phyloP scores from a whole-genome alignment of 2,888 invertebrate species.

The Caenorhabditis angaria region DNA sequence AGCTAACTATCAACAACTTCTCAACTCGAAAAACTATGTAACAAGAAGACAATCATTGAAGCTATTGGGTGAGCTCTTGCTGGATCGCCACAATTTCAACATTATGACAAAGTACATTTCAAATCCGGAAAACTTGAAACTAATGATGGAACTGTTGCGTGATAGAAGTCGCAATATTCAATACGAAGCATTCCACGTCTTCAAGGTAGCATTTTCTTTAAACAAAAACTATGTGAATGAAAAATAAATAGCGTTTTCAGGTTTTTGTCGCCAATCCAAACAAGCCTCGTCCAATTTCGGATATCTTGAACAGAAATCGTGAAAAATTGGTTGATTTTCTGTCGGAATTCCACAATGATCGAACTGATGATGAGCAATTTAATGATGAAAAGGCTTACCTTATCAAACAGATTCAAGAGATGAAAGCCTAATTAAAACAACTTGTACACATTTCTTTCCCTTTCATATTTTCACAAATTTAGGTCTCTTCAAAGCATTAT shows the following conservation, averaged over 20 bases:
- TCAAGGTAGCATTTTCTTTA: slow-evolving; percentile 85
- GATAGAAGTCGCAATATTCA: slow-evolving; percentile 99
- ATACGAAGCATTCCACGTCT: slow-evolving; percentile 99
- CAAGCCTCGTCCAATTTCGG: slow-evolving; percentile 98
- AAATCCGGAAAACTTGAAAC: slow-evolving; percentile 96
- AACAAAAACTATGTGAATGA: slow-evolving; percentile 8
- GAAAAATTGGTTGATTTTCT: slow-evolving; percentile 82
- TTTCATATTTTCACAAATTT: neutral
- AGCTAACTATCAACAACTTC: slow-evolving; percentile 88
- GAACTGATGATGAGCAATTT: slow-evolving; percentile 99
- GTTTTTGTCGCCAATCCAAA: slow-evolving; percentile 99
- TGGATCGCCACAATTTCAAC: slow-evolving; percentile 99
- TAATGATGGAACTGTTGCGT: slow-evolving; percentile 99
- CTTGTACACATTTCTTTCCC: neutral
- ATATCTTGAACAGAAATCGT: slow-evolving; percentile 93
- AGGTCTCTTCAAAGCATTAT: neutral
- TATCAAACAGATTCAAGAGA: slow-evolving; percentile 99
- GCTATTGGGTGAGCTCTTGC: slow-evolving; percentile 91
- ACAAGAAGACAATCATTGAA: slow-evolving; percentile 98
- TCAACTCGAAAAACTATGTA: slow-evolving; percentile 99
- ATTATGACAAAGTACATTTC: slow-evolving; percentile 82
- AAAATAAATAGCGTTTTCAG: slow-evolving; percentile 85
- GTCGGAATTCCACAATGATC: slow-evolving; percentile 97
- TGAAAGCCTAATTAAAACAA: slow-evolving; percentile 76
- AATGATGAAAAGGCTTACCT: slow-evolving; percentile 99